A percentile compares a stretch with the other conserved stretches of the same genome.
These are phyloP conservation scores for Pseudomyrmex concolor DNA, from an alignment of 1,140 invertebrate genomes.

Conservation along the genomic window DNA sequence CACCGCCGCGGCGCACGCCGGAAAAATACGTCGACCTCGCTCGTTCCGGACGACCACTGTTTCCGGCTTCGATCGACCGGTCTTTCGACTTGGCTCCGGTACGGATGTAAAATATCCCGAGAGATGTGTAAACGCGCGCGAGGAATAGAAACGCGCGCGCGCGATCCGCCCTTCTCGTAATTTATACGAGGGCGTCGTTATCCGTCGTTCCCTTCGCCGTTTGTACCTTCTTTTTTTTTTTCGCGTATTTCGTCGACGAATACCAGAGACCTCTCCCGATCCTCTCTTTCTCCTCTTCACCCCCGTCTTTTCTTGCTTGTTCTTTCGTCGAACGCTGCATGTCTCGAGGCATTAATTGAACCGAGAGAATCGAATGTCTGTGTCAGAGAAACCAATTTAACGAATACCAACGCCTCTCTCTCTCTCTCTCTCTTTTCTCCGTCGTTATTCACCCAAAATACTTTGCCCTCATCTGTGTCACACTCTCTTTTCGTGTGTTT, in stretches of 20 bases:
- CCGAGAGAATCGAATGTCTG: slow-evolving; percentile 67
- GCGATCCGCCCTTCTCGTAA: slow-evolving; percentile 13
- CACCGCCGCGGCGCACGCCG: no score
- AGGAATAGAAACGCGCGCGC: slow-evolving; percentile 15
- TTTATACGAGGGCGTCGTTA: slow-evolving; percentile 56
- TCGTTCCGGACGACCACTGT: slow-evolving; percentile 3
- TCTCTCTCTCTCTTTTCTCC: neutral
- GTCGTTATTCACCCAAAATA: slow-evolving; percentile 45
- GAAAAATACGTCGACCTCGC: slow-evolving; percentile 25
- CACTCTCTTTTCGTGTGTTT: neutral
- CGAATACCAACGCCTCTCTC: slow-evolving; percentile 45
- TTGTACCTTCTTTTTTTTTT: neutral
- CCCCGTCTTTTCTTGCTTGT: neutral
- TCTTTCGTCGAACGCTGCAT: slow-evolving; percentile 47
- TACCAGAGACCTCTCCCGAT: neutral
- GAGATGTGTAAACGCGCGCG: slow-evolving; percentile 26
- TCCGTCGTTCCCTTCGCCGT: neutral
- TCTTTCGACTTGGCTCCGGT: neutral
- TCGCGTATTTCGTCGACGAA: neutral
- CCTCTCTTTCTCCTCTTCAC: neutral
- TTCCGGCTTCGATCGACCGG: neutral
- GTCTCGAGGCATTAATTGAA: slow-evolving; percentile 67
- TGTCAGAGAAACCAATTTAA: slow-evolving; percentile 67
- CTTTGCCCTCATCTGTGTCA: slow-evolving; percentile 38
- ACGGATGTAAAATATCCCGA: slow-evolving; percentile 9